These are phyloP conservation scores for Matsumyia berberina DNA, from an alignment of 2,888 invertebrate species.

Conservation along the genomic window DNA sequence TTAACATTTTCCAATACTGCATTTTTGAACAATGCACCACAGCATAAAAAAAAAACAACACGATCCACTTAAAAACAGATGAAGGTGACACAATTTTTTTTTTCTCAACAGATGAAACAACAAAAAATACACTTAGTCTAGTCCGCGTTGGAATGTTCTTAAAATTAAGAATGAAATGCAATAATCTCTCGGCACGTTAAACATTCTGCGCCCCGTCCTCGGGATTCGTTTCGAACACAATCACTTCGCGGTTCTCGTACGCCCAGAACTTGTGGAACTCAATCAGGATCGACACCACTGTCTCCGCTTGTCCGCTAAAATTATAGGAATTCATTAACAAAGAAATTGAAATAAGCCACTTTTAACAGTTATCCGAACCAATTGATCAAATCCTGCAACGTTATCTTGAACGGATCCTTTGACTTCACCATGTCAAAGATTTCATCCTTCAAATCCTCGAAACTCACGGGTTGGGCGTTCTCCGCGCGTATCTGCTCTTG, in stretches of 20 bases:
- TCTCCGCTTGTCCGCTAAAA: constrained; percentile 95
- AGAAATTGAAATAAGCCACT: constrained; percentile 2
- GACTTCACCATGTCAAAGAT: constrained; percentile 99
- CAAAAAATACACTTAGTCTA: constrained; percentile 30
- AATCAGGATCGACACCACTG: constrained; percentile 95
- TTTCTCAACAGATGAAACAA: constrained; percentile 27
- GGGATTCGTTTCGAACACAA: constrained; percentile 86
- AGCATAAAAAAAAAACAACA: too few species aligned
- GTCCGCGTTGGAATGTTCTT: constrained; percentile 65
- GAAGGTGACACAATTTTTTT: constrained; percentile 1
- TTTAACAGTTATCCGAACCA: constrained; percentile 85
- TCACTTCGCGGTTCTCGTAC: constrained; percentile 95
- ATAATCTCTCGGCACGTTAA: constrained; percentile 68
- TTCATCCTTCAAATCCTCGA: constrained; percentile 98
- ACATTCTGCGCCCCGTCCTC: constrained; percentile 81
- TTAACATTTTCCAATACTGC: too few species aligned
- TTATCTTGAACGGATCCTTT: constrained; percentile 92
- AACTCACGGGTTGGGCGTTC: constrained; percentile 94
- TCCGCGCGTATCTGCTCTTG: constrained; percentile 95
- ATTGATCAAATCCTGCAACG: constrained; percentile 92
- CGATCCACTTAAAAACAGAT: too few species aligned
- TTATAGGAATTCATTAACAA: constrained; percentile 42
- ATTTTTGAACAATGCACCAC: too few species aligned
- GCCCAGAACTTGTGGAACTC: constrained; percentile 99
- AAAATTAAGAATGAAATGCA: constrained; percentile 37